Evolutionary conservation across 2,888 invertebrate genomes (phyloP).

Genomic region (Syrphus vitripennis): DNA sequence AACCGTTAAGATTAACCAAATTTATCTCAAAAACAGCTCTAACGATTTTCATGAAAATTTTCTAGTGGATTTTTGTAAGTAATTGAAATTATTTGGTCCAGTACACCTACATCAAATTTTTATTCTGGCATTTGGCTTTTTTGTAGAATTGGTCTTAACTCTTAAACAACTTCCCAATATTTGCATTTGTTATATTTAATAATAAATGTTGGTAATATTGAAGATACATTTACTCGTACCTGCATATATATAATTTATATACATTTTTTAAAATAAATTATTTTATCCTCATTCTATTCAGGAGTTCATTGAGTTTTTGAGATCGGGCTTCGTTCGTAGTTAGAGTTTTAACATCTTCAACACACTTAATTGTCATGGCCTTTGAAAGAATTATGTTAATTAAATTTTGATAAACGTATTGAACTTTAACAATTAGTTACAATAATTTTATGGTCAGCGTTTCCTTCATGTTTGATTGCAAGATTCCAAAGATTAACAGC

Average conservation of each 20-base stretch:
- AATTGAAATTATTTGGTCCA: too few species aligned
- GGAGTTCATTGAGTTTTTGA: slow-evolving; percentile 56
- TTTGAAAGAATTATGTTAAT: not conserved
- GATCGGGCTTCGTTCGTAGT: slow-evolving; percentile 54
- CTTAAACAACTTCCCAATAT: too few species aligned
- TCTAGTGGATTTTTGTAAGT: too few species aligned
- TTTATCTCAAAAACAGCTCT: too few species aligned
- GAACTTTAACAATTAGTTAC: slow-evolving; percentile 66
- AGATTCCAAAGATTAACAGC: slow-evolving; percentile 92
- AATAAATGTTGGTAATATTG: too few species aligned
- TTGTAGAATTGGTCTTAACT: too few species aligned
- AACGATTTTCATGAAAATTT: too few species aligned
- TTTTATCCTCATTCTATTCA: slow-evolving; percentile 53
- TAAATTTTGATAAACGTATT: not conserved
- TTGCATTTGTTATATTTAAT: too few species aligned
- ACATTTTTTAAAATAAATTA: slow-evolving; percentile 9
- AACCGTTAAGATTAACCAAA: too few species aligned
- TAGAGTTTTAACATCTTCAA: slow-evolving; percentile 48
- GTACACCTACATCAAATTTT: too few species aligned
- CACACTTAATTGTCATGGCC: slow-evolving; percentile 49
- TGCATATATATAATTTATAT: not conserved
- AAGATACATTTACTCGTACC: too few species aligned
- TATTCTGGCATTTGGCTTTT: too few species aligned
- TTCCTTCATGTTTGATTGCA: slow-evolving; percentile 85
- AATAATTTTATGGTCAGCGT: slow-evolving; percentile 82